A percentile compares a stretch with the other conserved stretches of the same genome.
Evolutionary conservation across 2,888 invertebrate genomes (phyloP).

Genomic region (Lycia hirtaria): DNA sequence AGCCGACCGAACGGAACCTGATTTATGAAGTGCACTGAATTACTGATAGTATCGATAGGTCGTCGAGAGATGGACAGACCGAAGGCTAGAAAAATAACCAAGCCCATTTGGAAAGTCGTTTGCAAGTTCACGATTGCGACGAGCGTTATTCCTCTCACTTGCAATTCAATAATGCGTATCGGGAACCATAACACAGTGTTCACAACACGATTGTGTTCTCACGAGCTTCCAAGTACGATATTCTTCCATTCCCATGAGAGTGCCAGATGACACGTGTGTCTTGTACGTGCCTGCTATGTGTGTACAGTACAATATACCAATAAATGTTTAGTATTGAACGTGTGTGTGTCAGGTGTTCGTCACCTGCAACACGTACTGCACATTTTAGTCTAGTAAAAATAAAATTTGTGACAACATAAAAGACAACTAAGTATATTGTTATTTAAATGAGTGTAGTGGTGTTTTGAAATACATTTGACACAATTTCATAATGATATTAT

Average conservation of each 20-base stretch:
- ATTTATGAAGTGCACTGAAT: neutral
- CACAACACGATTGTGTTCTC: constrained; percentile 23
- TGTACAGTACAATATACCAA: too few species aligned
- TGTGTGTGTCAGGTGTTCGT: constrained; percentile 3
- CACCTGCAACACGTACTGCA: constrained; percentile 4
- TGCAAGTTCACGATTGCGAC: neutral
- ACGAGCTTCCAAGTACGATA: constrained; percentile 2
- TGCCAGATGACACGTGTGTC: neutral
- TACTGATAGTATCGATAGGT: too few species aligned
- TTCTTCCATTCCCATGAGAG: constrained; percentile 7
- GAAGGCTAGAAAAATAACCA: neutral
- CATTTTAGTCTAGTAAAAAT: too few species aligned
- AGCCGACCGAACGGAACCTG: neutral
- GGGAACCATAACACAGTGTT: constrained; percentile 17
- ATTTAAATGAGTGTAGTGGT: too few species aligned
- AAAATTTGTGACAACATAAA: too few species aligned
- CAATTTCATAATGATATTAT: too few species aligned
- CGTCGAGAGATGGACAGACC: too few species aligned
- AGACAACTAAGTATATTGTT: too few species aligned
- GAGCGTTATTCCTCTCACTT: neutral
- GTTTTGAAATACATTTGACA: too few species aligned
- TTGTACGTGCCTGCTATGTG: neutral
- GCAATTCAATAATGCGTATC: neutral
- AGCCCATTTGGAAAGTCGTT: neutral
- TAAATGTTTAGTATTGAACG: too few species aligned